Base-by-base conservation (phyloP, 2,888 invertebrate genomes). In the Psylliodes chrysocephalus region DNA sequence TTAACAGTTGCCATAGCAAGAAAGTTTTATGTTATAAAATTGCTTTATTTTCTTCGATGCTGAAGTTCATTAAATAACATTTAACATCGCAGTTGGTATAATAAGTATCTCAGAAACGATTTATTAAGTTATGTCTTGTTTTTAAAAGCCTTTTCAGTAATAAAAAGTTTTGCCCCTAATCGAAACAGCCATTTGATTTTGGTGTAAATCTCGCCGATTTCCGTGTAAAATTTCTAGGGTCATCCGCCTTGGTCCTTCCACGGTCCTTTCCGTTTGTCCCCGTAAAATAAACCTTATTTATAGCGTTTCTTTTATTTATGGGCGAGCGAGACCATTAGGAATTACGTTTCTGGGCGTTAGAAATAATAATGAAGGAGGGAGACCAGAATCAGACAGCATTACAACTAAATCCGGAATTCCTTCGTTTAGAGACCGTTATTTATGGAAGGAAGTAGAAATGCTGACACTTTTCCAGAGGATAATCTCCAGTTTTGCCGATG, bases 291-390 rank as follows among this genome's bases (percentile, higher is more conserved):
- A 62, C 61, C 59, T 65, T 59, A 65, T 65, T 57, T 62, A 65
- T 62, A 35, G 61, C 57, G 18, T 62, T 62, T 65, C 62, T 62
- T 65, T 65, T 65, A 62, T 62, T 62, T 65, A 62, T 59, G 49
- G 55, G 51, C 40, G 38, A 61, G 53, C 47, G 49, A 19, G 63
- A 62, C 65, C 65, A 60, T 60, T 60, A 60, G 62, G 62, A 60
- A 65, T 65, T 59, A 62, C 65, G 60, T 56, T 47, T 42, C 49
- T 54, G 60, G 55, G 64, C 57, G 65, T 65, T 49, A 53, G 62
- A 65, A 65, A 65, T 62, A 65, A 65, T 62, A 65, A 62, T 63
- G 63, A 56, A 49, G 56, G 46, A 38, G 57, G 47, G 38, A 12
- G 30, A 18, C 17, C 18, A 44, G 19, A 40, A 38, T 25, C 30